Evolutionary conservation across 1,140 invertebrate species (phyloP).

Genomic region (Hormaphis cornu): DNA sequence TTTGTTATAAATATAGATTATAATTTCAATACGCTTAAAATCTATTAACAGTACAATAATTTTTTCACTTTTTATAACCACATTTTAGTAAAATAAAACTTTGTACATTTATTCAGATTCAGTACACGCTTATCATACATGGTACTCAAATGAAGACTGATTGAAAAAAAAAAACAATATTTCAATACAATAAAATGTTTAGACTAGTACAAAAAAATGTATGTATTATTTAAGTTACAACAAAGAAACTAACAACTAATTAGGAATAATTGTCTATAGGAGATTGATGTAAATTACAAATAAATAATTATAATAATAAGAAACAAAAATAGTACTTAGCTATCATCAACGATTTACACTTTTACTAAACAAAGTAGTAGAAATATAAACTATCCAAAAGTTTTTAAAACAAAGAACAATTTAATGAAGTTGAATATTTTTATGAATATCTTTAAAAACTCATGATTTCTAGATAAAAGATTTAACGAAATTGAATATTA

Average conservation of each 20-base stretch:
- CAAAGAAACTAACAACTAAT: background rate
- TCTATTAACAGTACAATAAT: too few relatives aligned
- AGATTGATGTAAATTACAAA: background rate
- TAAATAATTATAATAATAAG: background rate
- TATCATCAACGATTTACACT: background rate
- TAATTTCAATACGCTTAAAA: too few relatives aligned
- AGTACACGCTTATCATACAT: too few relatives aligned
- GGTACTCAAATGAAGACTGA: too few relatives aligned
- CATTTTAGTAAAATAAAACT: too few relatives aligned
- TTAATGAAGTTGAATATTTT: background rate
- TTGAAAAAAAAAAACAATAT: background rate
- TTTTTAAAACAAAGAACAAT: background rate
- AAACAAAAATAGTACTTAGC: background rate
- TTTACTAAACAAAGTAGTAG: constrained; percentile 6
- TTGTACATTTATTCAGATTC: too few relatives aligned
- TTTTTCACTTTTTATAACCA: too few relatives aligned
- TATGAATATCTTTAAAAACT: too few relatives aligned
- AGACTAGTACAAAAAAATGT: background rate
- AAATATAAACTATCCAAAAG: background rate
- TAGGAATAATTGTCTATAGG: background rate
- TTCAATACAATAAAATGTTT: background rate
- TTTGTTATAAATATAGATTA: too few relatives aligned
- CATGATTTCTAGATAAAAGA: background rate
- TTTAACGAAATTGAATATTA: constrained; percentile 6
- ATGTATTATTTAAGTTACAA: background rate